Evolutionary conservation across 2,888 invertebrate genomes (phyloP).

Genomic region (Plemyria rubiginata): DNA sequence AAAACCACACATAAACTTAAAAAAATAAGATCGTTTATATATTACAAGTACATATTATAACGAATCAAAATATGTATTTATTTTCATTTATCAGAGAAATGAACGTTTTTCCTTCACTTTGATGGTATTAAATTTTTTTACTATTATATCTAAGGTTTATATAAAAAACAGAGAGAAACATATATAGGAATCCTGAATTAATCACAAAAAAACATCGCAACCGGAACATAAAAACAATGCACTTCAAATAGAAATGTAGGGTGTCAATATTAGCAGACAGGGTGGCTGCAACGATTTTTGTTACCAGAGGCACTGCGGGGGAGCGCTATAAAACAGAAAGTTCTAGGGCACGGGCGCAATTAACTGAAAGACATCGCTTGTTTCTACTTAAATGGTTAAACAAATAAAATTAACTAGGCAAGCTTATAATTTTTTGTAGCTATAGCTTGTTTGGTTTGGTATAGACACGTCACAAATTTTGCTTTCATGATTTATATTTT

Average conservation of each 20-base stretch:
- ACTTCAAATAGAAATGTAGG: conserved; percentile 26
- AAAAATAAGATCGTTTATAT: too few relatives aligned
- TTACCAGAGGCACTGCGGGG: conserved; percentile 40
- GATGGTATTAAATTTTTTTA: too few relatives aligned
- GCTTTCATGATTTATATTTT: too few relatives aligned
- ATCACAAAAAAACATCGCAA: not conserved
- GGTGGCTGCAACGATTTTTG: conserved; percentile 42
- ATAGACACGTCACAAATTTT: too few relatives aligned
- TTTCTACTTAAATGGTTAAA: not conserved
- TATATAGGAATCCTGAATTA: not conserved
- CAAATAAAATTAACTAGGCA: not conserved
- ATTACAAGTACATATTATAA: too few relatives aligned
- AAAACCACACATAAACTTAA: too few relatives aligned
- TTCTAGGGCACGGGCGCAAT: conserved; percentile 59
- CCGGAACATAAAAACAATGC: conserved; percentile 18
- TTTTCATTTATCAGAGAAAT: too few relatives aligned
- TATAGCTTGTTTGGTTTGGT: too few relatives aligned
- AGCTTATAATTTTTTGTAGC: not conserved
- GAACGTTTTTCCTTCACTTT: too few relatives aligned
- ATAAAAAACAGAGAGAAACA: not conserved
- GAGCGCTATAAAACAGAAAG: conserved; percentile 52
- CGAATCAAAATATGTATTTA: too few relatives aligned
- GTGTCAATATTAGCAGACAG: conserved; percentile 48
- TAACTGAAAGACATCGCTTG: conserved; percentile 44
- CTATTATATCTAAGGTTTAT: not conserved